Evolutionary conservation across 2,113 vertebrate species (phyloP).

Genomic region (Proterorhinus semilunaris): DNA sequence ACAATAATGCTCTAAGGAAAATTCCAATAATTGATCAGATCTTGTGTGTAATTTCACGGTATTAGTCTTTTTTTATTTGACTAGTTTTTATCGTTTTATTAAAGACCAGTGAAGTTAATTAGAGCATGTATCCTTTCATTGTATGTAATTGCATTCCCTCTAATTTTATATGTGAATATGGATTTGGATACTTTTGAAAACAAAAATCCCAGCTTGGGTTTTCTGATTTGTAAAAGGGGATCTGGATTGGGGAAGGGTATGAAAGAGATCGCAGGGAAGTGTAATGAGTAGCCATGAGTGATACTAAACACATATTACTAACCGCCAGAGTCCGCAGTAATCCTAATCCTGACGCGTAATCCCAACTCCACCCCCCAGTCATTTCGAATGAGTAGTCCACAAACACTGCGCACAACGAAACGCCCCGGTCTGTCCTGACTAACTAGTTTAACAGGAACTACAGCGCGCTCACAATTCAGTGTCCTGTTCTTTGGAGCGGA

Average conservation of each 20-base stretch:
- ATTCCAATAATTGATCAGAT: too few relatives aligned
- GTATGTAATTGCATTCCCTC: too few relatives aligned
- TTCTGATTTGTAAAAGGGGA: background rate
- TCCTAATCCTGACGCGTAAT: constrained; percentile 10
- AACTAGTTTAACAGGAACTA: constrained; percentile 48
- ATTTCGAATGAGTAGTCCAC: constrained; percentile 6
- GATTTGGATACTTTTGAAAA: too few relatives aligned
- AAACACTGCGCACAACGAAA: constrained; percentile 12
- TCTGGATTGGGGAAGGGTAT: background rate
- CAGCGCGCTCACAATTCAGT: constrained; percentile 5
- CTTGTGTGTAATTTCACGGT: too few relatives aligned
- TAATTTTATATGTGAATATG: too few relatives aligned
- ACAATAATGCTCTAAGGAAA: too few relatives aligned
- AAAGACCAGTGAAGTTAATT: too few relatives aligned
- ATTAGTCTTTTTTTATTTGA: too few relatives aligned
- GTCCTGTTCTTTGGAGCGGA: constrained; percentile 6
- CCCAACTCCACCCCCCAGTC: constrained; percentile 5
- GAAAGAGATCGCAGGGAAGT: background rate
- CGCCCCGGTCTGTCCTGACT: constrained; percentile 9
- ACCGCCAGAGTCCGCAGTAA: constrained; percentile 17
- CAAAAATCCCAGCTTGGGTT: background rate
- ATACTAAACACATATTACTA: background rate
- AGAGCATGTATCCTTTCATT: too few relatives aligned
- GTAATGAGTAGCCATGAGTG: background rate
- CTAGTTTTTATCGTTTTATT: too few relatives aligned